Conservation (phyloP, 2,797 vertebrate species). For the Hippocampus kuda region DNA sequence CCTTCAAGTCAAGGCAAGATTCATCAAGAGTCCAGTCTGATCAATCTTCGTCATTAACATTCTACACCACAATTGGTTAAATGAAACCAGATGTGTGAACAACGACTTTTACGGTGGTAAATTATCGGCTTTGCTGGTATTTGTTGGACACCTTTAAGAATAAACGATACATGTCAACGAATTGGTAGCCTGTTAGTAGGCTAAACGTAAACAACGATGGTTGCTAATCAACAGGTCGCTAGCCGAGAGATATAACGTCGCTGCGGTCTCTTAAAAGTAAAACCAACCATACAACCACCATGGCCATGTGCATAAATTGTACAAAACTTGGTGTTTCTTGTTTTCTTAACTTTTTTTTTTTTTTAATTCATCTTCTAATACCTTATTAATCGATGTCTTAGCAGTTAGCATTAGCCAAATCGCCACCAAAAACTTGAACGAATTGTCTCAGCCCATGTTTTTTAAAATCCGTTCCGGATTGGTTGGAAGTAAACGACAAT, state of each 20-base stretch:
- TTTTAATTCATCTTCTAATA: not conserved
- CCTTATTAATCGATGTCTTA: not conserved
- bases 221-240: conserved; percentile 49
- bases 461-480: conserved; percentile 47
- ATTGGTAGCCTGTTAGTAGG: conserved; percentile 11
- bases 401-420: not conserved
- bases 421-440: conserved; percentile 25
- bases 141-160: not conserved
- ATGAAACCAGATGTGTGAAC: not conserved
- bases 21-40: not conserved
- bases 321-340: not conserved
- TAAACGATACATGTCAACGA: not conserved
- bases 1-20: not conserved
- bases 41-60: not conserved
- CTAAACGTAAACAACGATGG: conserved; percentile 47
- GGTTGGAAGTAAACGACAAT: conserved; percentile 13
- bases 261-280: conserved; percentile 2
- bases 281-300: not conserved
- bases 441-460: conserved; percentile 18
- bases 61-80: too few relatives aligned
- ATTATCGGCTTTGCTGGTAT: not conserved
- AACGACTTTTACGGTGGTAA: not conserved
- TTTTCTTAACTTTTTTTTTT: not conserved
- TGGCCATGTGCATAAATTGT: not conserved
- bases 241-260: not conserved